Evolutionary conservation across 2,888 invertebrate genomes (phyloP), one percentile per base, ranked within the genome.

Genomic region (Prosapia bicincta): DNA sequence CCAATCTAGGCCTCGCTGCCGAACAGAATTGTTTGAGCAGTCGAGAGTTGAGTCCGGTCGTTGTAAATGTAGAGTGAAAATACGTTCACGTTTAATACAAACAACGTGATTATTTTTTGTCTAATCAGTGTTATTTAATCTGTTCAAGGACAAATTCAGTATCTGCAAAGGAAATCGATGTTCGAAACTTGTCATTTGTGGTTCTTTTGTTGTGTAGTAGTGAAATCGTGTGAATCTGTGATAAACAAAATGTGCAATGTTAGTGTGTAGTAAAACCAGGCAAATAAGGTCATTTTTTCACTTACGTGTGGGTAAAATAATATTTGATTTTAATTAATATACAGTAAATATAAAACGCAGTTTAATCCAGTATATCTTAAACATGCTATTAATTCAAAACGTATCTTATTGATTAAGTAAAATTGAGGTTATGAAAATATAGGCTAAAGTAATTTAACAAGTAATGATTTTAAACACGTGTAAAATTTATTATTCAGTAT

Each of bases 1-100:
- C 54, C 54, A 54, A 54, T 54, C 54, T 54, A 54, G 54, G 54
- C 54, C 54, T 54, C 54, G 54, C 54, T 54, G 54, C 54, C 54
- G n/a, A 20, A 54, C 54, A 54, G 54, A 54, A 30, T 54, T 54
- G 54, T 54, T 54, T 54, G 54, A 54, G 54, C 54, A 54, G 54
- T 54, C 54, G 54, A 54, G 54, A 54, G 54, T 54, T 20, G 54
- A 54, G n/a, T 54, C 54, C 20, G 54, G 54, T 13, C 38, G 38
- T 9, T 54, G 20, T n/a, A n/a, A 54, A 54, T 20, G 54, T 54
- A 20, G n/a, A 3, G 54, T 54, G 54, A 20, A 54, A 54, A 54
- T 54, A 54, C 54, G 54, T 54, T 20, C n/a, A 54, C 3, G n/a
- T 54, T 54, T 54, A 54, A 54, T 54, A 1, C 54, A 54, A 54